These are phyloP conservation scores for Anthopleura sola DNA, from an alignment of 64 coral and sea anemone genomes.

Conservation along the genomic window DNA sequence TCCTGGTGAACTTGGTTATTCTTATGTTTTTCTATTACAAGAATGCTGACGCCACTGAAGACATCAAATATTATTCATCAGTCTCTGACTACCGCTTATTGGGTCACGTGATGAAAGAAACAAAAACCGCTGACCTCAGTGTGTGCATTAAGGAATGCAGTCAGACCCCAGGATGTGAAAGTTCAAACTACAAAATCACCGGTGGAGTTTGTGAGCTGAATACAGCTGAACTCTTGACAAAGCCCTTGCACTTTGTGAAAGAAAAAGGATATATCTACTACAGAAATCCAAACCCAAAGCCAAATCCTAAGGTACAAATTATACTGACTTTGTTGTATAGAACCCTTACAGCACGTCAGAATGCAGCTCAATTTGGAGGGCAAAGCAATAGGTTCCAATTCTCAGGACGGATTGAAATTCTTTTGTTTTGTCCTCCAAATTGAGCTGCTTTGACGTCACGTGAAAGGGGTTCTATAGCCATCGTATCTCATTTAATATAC, in stretches of 20 bases:
- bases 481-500: no score
- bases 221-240: not conserved
- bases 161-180: not conserved
- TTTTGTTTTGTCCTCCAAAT: no score
- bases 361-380: no score
- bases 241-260: not conserved
- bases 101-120: not conserved
- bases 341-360: no score
- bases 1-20: not conserved
- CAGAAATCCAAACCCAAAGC: not conserved
- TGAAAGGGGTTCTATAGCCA: no score
- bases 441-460: no score
- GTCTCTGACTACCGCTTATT: not conserved
- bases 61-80: not conserved
- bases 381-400: no score
- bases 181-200: not conserved
- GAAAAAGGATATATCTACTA: not conserved
- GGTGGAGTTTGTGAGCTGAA: not conserved
- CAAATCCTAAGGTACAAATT: no score
- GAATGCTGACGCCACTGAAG: not conserved
- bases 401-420: no score
- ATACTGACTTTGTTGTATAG: no score
- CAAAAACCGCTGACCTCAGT: not conserved
- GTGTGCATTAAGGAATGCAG: not conserved
- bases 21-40: not conserved